Conservation (phyloP, 2,888 invertebrate genomes). For the Pelosia muscerda region DNA sequence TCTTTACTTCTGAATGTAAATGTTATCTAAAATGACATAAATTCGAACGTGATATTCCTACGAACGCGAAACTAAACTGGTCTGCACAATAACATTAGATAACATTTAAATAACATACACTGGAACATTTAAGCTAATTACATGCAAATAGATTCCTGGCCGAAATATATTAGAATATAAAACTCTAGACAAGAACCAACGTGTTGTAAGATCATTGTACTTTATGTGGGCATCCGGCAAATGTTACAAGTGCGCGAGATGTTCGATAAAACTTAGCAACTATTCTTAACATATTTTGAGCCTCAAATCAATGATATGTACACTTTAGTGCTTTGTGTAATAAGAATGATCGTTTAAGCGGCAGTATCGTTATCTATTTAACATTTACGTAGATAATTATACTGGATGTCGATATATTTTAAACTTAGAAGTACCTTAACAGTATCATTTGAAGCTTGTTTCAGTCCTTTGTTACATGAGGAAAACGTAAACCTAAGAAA, state of each 20-base stretch:
- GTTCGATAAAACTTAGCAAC: constrained; percentile 62
- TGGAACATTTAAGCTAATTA: constrained; percentile 57
- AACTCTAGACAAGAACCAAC: constrained; percentile 76
- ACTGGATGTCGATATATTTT: constrained; percentile 41
- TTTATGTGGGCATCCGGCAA: constrained; percentile 78
- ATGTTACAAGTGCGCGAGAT: constrained; percentile 73
- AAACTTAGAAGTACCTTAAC: constrained; percentile 56
- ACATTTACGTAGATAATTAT: constrained; percentile 42
- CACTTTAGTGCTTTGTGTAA: constrained; percentile 52
- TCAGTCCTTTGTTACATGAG: constrained; percentile 66
- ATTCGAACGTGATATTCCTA: constrained; percentile 74
- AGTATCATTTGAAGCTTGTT: constrained; percentile 62
- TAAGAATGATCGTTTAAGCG: constrained; percentile 44
- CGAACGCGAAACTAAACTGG: constrained; percentile 60
- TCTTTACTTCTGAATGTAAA: constrained; percentile 68
- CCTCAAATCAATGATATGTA: constrained; percentile 76
- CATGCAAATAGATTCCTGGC: constrained; percentile 78
- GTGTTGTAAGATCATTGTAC: constrained; percentile 78
- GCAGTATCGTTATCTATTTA: constrained; percentile 47
- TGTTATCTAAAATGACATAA: constrained; percentile 79
- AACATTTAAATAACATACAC: constrained; percentile 45
- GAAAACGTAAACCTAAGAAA: constrained; percentile 63
- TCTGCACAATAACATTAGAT: constrained; percentile 64
- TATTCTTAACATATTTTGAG: constrained; percentile 71
- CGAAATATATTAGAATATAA: constrained; percentile 77